phyloP scores from a whole-genome alignment of 2,113 vertebrate genomes.

The Clinocottus analis region DNA sequence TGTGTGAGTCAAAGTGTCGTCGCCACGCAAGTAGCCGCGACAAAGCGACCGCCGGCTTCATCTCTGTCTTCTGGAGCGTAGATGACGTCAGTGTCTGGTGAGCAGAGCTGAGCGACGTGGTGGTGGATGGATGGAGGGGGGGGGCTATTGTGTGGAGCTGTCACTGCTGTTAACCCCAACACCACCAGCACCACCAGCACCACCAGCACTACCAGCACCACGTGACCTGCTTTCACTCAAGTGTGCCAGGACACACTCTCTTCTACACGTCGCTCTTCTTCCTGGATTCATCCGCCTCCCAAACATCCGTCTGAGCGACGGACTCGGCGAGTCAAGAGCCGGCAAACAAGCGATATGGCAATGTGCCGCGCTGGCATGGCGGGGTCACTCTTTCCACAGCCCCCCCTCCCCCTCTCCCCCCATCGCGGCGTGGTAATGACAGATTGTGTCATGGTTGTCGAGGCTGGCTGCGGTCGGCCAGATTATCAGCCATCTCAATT shows the following conservation, averaged over 20 bases:
- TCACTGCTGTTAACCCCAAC: constrained; percentile 70
- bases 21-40: constrained; percentile 68
- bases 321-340: constrained; percentile 47
- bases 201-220: constrained; percentile 69
- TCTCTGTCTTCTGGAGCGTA: constrained; percentile 36
- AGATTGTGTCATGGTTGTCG: constrained; percentile 73
- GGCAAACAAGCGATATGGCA: constrained; percentile 70
- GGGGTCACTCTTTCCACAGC: constrained; percentile 65
- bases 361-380: constrained; percentile 37
- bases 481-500: constrained; percentile 80
- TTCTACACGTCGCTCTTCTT: constrained; percentile 62
- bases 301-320: constrained; percentile 63
- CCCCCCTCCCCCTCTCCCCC: constrained; percentile 31
- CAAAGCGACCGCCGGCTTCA: constrained; percentile 61
- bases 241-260: constrained; percentile 70
- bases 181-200: constrained; percentile 66
- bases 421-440: constrained; percentile 66
- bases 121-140: no score
- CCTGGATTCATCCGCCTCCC: constrained; percentile 65
- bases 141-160: constrained; percentile 52
- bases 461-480: constrained; percentile 67
- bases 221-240: constrained; percentile 74
- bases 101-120: constrained; percentile 44
- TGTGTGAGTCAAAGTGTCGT: constrained; percentile 44
- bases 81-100: constrained; percentile 76